A percentile compares a stretch with the other conserved stretches of the same genome.
These are phyloP conservation scores for Drosophila willistoni DNA, from an alignment of 1,140 invertebrate genomes.

Conservation along the genomic window DNA sequence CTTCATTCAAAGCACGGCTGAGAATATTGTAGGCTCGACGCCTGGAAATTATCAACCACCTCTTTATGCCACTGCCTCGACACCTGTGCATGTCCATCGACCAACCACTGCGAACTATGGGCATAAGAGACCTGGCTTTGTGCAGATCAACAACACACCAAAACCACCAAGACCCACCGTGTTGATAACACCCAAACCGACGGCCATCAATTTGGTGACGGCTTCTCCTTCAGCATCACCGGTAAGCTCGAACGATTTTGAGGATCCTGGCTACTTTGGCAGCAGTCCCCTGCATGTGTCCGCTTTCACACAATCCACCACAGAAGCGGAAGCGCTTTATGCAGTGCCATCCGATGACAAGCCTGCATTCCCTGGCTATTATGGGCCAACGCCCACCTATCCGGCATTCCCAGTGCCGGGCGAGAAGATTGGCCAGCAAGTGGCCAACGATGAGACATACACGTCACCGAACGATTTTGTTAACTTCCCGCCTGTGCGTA, in stretches of 20 bases:
- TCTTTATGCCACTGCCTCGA: conserved; percentile 65
- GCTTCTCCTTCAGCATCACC: conserved; percentile 83
- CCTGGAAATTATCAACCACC: conserved; percentile 61
- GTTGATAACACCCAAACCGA: conserved; percentile 86
- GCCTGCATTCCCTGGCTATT: conserved; percentile 78
- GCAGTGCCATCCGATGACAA: conserved; percentile 72
- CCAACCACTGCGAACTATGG: conserved; percentile 52
- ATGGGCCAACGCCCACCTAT: conserved; percentile 77
- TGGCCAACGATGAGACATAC: conserved; percentile 84
- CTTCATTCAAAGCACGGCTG: conserved; percentile 74
- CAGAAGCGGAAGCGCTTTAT: conserved; percentile 57
- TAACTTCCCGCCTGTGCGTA: conserved; percentile 92
- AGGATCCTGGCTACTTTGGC: conserved; percentile 81
- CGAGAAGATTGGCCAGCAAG: conserved; percentile 67
- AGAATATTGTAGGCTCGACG: conserved; percentile 68
- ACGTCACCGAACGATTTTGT: conserved; percentile 88
- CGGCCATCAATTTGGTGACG: conserved; percentile 77
- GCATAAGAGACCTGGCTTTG: conserved; percentile 74
- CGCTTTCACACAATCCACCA: conserved; percentile 63
- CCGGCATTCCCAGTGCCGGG: conserved; percentile 76
- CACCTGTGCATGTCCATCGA: conserved; percentile 60
- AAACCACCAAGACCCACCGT: conserved; percentile 85
- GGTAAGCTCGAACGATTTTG: conserved; percentile 76
- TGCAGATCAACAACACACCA: conserved; percentile 73
- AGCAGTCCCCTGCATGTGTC: conserved; percentile 55